Conservation (phyloP, 2,797 vertebrate species). For the Carcharodon carcharias region DNA sequence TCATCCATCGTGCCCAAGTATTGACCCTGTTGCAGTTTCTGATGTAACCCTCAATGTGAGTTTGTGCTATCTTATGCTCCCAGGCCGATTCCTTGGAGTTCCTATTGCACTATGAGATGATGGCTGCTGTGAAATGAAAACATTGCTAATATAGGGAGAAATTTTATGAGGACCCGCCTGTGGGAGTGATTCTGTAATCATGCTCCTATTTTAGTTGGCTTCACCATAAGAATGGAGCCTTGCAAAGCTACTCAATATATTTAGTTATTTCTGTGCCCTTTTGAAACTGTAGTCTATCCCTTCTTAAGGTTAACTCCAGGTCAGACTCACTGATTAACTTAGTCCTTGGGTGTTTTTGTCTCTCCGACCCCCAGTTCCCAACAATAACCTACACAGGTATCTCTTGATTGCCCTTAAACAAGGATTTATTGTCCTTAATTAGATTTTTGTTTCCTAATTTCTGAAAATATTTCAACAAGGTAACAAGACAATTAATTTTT, state of each 20-base stretch:
- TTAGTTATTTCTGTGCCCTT: neutral
- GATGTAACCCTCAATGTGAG: neutral
- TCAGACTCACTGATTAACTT: neutral
- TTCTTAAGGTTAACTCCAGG: neutral
- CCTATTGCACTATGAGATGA: neutral
- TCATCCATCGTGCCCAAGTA: neutral
- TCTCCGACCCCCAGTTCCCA: neutral
- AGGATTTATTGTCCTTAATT: neutral
- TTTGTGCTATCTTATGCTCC: neutral
- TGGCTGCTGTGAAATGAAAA: neutral
- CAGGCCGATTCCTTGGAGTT: neutral
- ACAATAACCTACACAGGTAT: neutral
- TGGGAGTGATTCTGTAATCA: too few relatives aligned
- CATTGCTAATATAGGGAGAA: neutral
- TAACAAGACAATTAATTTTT: neutral
- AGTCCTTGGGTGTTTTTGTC: neutral
- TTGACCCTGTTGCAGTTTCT: neutral
- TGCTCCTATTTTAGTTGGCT: neutral
- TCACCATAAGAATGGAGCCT: neutral
- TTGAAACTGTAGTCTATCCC: neutral
- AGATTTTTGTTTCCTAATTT: neutral
- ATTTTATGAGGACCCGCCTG: neutral
- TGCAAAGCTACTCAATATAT: neutral
- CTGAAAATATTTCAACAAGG: neutral
- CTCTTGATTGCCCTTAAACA: neutral